Percentiles rank a stretch among this genome's conserved stretches.
Conservation (phyloP, 2,113 vertebrate genomes). For the Antigone vipio region DNA sequence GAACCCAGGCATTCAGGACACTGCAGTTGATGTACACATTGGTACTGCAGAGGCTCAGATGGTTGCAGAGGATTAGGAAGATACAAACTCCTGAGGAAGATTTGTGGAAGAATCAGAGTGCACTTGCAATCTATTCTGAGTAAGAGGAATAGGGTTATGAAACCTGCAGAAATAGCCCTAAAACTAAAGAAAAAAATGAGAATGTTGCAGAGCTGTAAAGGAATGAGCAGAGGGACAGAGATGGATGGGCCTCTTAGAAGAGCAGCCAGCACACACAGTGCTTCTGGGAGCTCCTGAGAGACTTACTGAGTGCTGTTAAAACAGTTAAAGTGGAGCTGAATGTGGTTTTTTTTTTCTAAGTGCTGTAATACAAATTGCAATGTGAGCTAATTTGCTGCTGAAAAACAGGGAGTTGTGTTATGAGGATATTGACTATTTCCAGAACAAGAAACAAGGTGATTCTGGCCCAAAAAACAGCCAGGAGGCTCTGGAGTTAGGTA, state of each 20-base stretch:
- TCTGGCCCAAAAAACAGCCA: neutral
- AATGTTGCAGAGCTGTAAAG: neutral
- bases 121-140: neutral
- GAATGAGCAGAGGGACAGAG: slow-evolving; percentile 25
- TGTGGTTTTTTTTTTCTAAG: neutral
- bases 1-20: neutral
- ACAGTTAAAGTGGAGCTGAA: slow-evolving; percentile 39
- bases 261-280: slow-evolving; percentile 2
- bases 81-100: neutral
- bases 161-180: slow-evolving; percentile 16
- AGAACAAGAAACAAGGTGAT: neutral
- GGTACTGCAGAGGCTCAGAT: neutral
- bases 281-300: slow-evolving; percentile 47
- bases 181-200: slow-evolving; percentile 39
- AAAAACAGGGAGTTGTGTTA: slow-evolving; percentile 18
- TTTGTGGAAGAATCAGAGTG: slow-evolving; percentile 8
- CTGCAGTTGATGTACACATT: fast-evolving
- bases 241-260: slow-evolving; percentile 57
- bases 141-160: slow-evolving; percentile 43
- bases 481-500: neutral
- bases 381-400: slow-evolving; percentile 45
- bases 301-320: slow-evolving; percentile 51
- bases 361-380: slow-evolving; percentile 41
- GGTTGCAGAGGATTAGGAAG: neutral
- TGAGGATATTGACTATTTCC: slow-evolving; percentile 19